Percentiles rank a stretch among this genome's conserved stretches.
phyloP scores from a whole-genome alignment of 2,113 vertebrate genomes.

The Sturnira hondurensis region DNA sequence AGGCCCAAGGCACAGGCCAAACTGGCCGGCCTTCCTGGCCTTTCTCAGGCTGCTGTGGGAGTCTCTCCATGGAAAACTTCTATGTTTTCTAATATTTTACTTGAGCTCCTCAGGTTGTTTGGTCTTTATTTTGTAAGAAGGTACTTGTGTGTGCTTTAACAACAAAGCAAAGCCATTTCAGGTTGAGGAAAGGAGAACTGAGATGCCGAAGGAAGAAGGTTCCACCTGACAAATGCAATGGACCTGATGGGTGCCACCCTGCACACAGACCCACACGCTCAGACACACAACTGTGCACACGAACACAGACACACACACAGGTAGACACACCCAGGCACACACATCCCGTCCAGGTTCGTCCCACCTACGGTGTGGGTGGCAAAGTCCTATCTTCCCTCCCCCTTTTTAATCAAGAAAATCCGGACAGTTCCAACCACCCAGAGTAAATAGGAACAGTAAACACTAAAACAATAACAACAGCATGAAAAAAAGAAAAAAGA shows the following conservation, averaged over 20 bases:
- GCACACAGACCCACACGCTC: rapidly evolving
- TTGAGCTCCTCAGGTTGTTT: neutral
- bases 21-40: neutral
- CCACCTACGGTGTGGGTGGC: neutral
- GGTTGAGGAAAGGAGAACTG: neutral
- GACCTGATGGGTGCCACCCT: rapidly evolving
- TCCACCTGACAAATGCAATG: rapidly evolving
- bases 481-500: neutral
- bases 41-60: neutral
- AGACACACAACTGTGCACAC: rapidly evolving
- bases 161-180: neutral
- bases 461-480: neutral
- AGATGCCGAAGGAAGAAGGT: neutral
- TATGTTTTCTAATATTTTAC: neutral
- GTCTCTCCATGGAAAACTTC: neutral
- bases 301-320: rapidly evolving
- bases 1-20: neutral
- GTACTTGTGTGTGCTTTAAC: neutral
- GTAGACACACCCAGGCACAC: neutral
- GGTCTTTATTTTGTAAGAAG: constrained; percentile 8
- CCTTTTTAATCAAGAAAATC: neutral
- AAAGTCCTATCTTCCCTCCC: neutral
- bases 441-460: neutral
- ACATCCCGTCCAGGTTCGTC: rapidly evolving
- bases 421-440: neutral